Evolutionary conservation across 2,113 vertebrate genomes (phyloP), one percentile per base, ranked within the genome.

Genomic region (Rana temporaria): DNA sequence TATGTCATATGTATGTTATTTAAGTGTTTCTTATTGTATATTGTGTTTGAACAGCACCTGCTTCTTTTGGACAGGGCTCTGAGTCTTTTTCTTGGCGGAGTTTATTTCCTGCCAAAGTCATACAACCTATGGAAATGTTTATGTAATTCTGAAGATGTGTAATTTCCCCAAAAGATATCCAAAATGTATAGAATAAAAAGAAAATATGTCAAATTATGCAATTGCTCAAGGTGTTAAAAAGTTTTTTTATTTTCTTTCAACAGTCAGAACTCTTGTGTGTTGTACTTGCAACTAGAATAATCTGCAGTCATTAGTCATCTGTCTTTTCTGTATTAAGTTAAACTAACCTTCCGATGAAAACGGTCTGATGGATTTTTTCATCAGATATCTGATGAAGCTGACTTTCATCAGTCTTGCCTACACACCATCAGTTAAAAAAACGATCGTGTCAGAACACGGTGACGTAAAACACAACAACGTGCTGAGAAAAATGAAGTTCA

Each of bases 31-130:
- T 59, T 57, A 62, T 59, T 74, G 71, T 60, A 34, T 60, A 59
- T 59, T 52, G 34, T 34, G 57, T 74, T 18, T 26, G 17, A 74
- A 60, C 72, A 70, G 34, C 67, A 74, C 72, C 72, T 74, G 72
- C 5, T 74, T 34, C 19, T 74, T 59, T 74, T 74, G 72, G 72
- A 74, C 14, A 20, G 14, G 19, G 24, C 38, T 59, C 56, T 32
- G 53, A 34, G 16, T 19, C 72, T 56, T 32, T 53, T 72, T 72
- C 14, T 62, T 75, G 72, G 72, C 56, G 34, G 17, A 20, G 19
- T 62, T 8, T 6, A 22, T 42, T 75, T 62, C 72, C 72, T 75
- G 56, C 19, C 48, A 20, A 71, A 62, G 72, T 75, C 56, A 20
- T 22, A 14, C 62, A 62, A 32, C 57, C 72, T 60, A 59, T 74